Base-by-base conservation (phyloP, 2,888 invertebrate species). In the Imbricaverruca yamaguchii region DNA sequence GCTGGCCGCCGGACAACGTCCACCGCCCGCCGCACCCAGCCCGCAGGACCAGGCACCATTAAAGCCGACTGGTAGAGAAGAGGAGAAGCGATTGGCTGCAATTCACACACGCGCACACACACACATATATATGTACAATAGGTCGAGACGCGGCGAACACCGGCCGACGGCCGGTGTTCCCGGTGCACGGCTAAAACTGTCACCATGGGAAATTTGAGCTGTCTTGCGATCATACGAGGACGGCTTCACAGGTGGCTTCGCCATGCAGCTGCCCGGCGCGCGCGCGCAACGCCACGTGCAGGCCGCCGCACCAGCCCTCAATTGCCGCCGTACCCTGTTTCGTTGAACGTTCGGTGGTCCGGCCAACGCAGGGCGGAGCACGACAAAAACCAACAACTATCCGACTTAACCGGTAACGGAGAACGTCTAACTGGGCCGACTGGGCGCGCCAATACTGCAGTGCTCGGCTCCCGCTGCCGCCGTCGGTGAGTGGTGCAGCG, bases 41-140 rank as follows among this genome's bases (percentile, higher is more conserved):
- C 12, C 67, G 67, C 25, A 67, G 67, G 25, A 21, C 74, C 74
- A 74, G 13, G 74, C 55, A 74, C 74, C 74, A 55, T 74, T 74
- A 74, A 74, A 74, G 74, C 74, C 55, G 74, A 74, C 74, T 74
- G 69, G 67, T 55, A 74, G 74, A 74, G n/a, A 74, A 74, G 67
- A 53, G 53, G 55, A 55, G 53, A 55, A 18, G 74, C 53, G 74
- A 18, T 55, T 55, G 9, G 55, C 74, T 10, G 74, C 74, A 53
- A 55, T 74, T 21, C 74, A 74, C 74, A 39, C 23, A 23, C 67
- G 12, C 39, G 4, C 39, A 39, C 39, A 39, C 4, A 39, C 69
- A 69, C 69, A 39, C 11, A 23, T 25, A 11, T 69, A 15, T 53
- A 18, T 67, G n/a, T 25, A 67, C 67, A 67, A 11, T 67, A 67